Evolutionary conservation across 2,113 vertebrate species (phyloP).

Genomic region (Vulpes vulpes): DNA sequence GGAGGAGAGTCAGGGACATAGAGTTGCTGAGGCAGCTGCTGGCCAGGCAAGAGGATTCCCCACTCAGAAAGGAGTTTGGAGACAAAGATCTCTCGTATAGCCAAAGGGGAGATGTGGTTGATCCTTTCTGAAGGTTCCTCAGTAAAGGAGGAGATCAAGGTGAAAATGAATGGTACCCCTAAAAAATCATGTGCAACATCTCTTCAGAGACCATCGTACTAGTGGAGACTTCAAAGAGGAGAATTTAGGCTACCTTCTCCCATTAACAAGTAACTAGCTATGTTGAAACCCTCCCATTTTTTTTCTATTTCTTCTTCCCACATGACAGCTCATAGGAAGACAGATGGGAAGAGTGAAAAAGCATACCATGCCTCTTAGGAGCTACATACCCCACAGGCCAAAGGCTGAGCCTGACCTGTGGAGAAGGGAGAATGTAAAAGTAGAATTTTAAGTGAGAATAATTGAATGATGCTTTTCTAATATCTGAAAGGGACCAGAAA

Average conservation of each 20-base stretch:
- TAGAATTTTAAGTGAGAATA: constrained; percentile 13
- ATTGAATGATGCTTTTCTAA: neutral
- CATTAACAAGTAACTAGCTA: neutral
- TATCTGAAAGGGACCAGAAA: neutral
- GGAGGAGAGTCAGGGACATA: neutral
- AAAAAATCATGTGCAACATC: neutral
- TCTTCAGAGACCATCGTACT: neutral
- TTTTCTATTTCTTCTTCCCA: neutral
- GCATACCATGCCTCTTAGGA: neutral
- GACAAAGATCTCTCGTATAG: neutral
- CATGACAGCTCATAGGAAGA: neutral
- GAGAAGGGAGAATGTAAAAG: neutral
- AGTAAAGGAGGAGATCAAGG: neutral
- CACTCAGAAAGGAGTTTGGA: neutral
- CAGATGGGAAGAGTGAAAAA: neutral
- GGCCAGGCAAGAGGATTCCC: neutral
- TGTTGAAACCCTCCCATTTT: neutral
- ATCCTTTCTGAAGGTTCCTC: neutral
- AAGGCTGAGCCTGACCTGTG: neutral
- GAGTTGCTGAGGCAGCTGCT: neutral
- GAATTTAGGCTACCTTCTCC: neutral
- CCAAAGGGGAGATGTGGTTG: neutral
- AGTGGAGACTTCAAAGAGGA: neutral
- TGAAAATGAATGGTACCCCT: neutral
- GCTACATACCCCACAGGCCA: neutral